Conservation (phyloP, 2,888 invertebrate genomes). For the Harpalus rubripes region DNA sequence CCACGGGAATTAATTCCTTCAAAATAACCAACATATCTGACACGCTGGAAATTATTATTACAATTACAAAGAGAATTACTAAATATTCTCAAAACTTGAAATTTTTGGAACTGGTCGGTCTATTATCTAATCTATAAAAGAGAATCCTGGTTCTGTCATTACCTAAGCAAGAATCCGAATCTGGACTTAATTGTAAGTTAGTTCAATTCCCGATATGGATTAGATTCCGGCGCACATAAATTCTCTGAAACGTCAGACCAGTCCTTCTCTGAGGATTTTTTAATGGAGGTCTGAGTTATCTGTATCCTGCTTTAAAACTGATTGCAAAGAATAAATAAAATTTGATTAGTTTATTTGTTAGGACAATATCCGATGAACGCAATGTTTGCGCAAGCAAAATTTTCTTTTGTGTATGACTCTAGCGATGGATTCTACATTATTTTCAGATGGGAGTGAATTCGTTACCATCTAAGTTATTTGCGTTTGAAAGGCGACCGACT, state of each 20-base stretch:
- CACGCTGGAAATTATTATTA: too few relatives aligned
- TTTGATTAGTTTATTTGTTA: not conserved
- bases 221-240: slow-evolving; percentile 43
- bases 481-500: slow-evolving; percentile 27
- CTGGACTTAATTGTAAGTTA: slow-evolving; percentile 53
- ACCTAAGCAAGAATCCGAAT: not conserved
- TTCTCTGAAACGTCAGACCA: slow-evolving; percentile 35
- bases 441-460: slow-evolving; percentile 39
- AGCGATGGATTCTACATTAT: slow-evolving; percentile 36
- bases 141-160: not conserved
- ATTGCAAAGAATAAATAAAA: not conserved
- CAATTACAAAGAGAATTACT: too few relatives aligned
- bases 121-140: not conserved
- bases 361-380: slow-evolving; percentile 19
- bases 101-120: too few relatives aligned
- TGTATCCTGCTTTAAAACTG: not conserved
- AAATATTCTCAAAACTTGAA: too few relatives aligned
- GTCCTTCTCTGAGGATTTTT: slow-evolving; percentile 48
- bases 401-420: slow-evolving; percentile 39
- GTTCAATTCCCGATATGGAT: slow-evolving; percentile 11
- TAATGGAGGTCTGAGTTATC: slow-evolving; percentile 45
- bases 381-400: not conserved
- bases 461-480: slow-evolving; percentile 44
- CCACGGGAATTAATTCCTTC: too few relatives aligned
- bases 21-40: too few relatives aligned